A percentile compares a stretch with the other conserved stretches of the same genome.
These are phyloP conservation scores for Standfussiana lucernea DNA, from an alignment of 2,888 invertebrate species.

Conservation along the genomic window DNA sequence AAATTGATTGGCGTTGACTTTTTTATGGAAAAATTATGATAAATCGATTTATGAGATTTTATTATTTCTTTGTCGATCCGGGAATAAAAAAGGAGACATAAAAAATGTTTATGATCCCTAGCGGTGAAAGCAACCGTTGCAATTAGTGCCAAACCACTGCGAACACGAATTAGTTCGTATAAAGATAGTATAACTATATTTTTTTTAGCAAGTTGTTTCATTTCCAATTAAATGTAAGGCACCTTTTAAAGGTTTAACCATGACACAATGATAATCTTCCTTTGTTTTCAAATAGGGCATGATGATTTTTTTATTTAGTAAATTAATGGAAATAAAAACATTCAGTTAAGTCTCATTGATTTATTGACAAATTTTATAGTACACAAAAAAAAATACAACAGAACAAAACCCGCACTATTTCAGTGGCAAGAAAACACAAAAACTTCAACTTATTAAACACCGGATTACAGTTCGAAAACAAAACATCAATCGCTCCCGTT, in stretches of 20 bases:
- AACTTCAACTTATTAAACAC: slow-evolving; percentile 52
- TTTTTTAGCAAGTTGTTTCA: background rate
- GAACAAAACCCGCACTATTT: background rate
- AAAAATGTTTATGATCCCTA: slow-evolving; percentile 26
- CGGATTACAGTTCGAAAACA: slow-evolving; percentile 53
- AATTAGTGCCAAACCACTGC: background rate
- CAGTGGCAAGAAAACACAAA: slow-evolving; percentile 1
- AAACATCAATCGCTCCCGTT: slow-evolving; percentile 63
- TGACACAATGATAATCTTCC: background rate
- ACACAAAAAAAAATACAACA: background rate
- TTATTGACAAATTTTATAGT: background rate
- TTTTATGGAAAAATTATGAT: slow-evolving; percentile 56
- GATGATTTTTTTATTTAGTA: background rate
- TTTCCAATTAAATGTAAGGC: background rate
- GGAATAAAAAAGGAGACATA: slow-evolving; percentile 13
- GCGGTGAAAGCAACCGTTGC: background rate
- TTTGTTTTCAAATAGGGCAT: background rate
- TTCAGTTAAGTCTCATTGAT: background rate
- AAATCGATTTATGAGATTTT: slow-evolving; percentile 49
- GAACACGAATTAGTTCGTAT: background rate
- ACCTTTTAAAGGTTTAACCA: background rate
- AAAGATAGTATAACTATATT: background rate
- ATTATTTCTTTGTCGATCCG: slow-evolving; percentile 35
- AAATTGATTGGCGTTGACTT: slow-evolving; percentile 54
- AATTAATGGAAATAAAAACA: background rate